Evolutionary conservation across 1,140 invertebrate species (phyloP), one percentile per base, ranked within the genome.

Genomic region (Drosophila tropicalis): DNA sequence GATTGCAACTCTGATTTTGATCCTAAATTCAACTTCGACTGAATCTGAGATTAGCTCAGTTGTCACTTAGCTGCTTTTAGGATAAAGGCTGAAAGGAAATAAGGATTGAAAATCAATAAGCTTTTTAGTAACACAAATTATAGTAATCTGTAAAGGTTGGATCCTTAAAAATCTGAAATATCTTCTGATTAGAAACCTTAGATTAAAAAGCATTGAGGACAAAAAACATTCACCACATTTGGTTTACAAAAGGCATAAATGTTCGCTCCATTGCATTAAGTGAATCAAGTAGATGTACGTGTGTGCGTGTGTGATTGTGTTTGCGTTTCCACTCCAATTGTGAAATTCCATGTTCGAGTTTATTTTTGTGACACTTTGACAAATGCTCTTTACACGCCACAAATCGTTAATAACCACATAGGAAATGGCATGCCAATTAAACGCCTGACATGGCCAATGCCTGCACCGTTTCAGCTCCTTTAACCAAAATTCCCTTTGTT

Each of bases 371-470:
- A 85, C 81, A 85, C 82, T 66, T 85, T 85, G 82, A 85, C 82
- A 85, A 85, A 85, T 85, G 82, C 75, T 58, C 66, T 75, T 72
- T 71, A 70, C 82, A 86, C 78, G 71, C 82, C 82, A 81, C 82
- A 85, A 85, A 86, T 85, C 82, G 82, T 85, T 85, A 86, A 81
- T 81, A 75, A 82, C 60, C 74, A 86, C 79, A 82, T 71, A 70
- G 66, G 66, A 62, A 85, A 77, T 79, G 63, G 68, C 68, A 79
- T 69, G 82, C 82, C 82, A 85, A 85, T 85, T 85, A 85, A 86
- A 72, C 83, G 74, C 63, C 67, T 66, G 82, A 70, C 79, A 86
- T 72, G 79, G 39, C 36, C 72, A 47, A 19, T n/a, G 51, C n/a
- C 63, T 10, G 12, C 34, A 32, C 22, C 39, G 34, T 29, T 29